Base-by-base conservation (phyloP, 2,113 vertebrate genomes). In the Cariama cristata region DNA sequence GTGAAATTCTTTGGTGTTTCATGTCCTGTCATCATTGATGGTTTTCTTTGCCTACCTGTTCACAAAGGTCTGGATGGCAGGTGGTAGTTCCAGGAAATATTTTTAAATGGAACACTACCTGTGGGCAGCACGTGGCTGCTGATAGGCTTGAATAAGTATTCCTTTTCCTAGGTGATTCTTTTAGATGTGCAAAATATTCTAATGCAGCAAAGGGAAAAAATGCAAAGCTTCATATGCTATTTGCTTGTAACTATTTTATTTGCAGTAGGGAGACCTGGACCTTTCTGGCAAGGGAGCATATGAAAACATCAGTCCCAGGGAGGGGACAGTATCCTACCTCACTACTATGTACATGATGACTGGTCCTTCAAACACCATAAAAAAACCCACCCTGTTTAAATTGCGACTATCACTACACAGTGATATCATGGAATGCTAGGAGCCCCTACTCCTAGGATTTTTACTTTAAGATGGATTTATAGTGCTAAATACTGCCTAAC, bases 271-370 rank as follows among this genome's bases (percentile, higher is more conserved):
- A 95, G 88, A 94, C 88, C 79, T 96, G 93, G 86, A 94, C 97
- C 97, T 99, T 98, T 98, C 98, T 99, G 98, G 97, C 98, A 98
- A 98, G 98, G 97, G 98, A 98, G 98, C 98, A 98, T 98, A 98
- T 98, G 98, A 98, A 99, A 99, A 99, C 98, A 98, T 98, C 98
- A 91, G 98, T 99, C 98, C 98, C 98, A 86, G 91, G 94, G 90
- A 97, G 87, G 82, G 97, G 98, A 98, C 98, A 97, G 84, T 97
- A 98, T 97, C 98, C 99, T 99, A 99, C 99, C 99, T 99, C 99
- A 99, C 97, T 98, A 97, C 97, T 98, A 97, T 98, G 98, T 97
- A 97, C 96, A 96, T 94, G 97, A 98, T 98, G 98, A 98, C 98
- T 98, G 98, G 97, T 97, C 95, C 79, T 98, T 98, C 96, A 98